Base-by-base conservation (phyloP, 2,888 invertebrate species). In the Strigamia crassipes region DNA sequence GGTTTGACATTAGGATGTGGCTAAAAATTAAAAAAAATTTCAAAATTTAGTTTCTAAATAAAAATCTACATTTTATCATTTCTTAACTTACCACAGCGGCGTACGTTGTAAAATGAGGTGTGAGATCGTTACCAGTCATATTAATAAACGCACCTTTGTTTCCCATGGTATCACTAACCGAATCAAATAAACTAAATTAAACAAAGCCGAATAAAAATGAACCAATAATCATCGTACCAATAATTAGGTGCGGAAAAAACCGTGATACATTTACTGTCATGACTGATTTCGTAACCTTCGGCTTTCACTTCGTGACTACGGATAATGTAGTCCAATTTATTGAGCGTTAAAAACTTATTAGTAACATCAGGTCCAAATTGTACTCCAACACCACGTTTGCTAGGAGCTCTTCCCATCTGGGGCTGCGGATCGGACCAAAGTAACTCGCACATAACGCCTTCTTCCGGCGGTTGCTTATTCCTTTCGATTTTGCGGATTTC, bases 161-260 rank as follows among this genome's bases (percentile, higher is more conserved):
- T 86, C 96, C 97, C 96, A 99, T 98, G 83, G 96, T 95, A 92
- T 99, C 98, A 92, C 97, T 97, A 89, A 61, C 18, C 15, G 15
- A 38, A 34, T 38, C 34, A 34, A 78, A 78, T 34, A 31, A 15
- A 12, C 10, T 4, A 31, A 27, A 21, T 34, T 31, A 78, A 38
- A 34, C 15, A 38, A n/a, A 18, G 5, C 6, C 9, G 12, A 61
- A 61, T 18, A 61, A 61, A 61, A 61, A 8, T 61, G 0, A 61
- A 61, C 34, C 31, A 18, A 12, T 27, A 38, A 31, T 78, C 61
- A 12, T n/a, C 89, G 88, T 88, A 96, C 96, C 99, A 99, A 91
- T 99, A 99, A 89, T 99, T 99, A 84, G 99, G 99, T 85, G 99
- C 99, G 0, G 98, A 98, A 91, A 99, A 99, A 79, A 99, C 97